Conservation (phyloP, 92 coral and sea anemone genomes). For the Pocillopora grandis region DNA sequence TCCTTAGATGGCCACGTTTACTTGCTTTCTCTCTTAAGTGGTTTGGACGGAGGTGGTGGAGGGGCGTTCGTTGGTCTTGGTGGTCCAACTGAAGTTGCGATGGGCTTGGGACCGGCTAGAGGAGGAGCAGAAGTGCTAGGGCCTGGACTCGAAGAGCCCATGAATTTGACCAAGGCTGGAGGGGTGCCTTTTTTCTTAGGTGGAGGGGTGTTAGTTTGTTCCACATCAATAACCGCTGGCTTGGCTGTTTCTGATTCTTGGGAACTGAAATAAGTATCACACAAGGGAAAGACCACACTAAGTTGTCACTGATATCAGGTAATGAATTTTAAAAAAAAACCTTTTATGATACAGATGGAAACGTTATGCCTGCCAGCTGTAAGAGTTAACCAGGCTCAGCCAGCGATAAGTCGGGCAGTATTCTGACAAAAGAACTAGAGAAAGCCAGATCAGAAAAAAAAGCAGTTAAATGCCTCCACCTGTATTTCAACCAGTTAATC, state of each 20-base stretch:
- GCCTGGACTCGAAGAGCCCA: slow-evolving; percentile 79
- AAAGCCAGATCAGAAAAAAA: too few relatives aligned
- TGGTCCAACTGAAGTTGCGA: slow-evolving; percentile 34
- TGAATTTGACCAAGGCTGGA: slow-evolving; percentile 68
- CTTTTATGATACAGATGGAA: background rate
- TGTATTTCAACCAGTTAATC: too few relatives aligned
- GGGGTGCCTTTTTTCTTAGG: slow-evolving; percentile 58
- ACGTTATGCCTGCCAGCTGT: too few relatives aligned
- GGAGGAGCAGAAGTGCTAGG: slow-evolving; percentile 53
- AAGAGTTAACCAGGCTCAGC: too few relatives aligned
- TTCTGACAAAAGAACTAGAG: too few relatives aligned
- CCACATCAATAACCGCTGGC: slow-evolving; percentile 23
- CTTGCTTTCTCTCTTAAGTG: slow-evolving; percentile 41
- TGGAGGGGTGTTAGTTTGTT: slow-evolving; percentile 35
- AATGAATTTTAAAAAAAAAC: background rate
- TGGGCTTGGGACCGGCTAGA: slow-evolving; percentile 50
- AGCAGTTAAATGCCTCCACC: too few relatives aligned
- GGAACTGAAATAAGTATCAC: slow-evolving; percentile 23
- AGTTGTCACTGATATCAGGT: background rate
- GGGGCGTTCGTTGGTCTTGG: slow-evolving; percentile 46
- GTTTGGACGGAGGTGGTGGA: slow-evolving; percentile 79
- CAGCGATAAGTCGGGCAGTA: too few relatives aligned
- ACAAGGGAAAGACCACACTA: background rate
- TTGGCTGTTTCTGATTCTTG: slow-evolving; percentile 25
- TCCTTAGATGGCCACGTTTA: background rate